Evolutionary conservation across 2,888 invertebrate genomes (phyloP).

Genomic region (Griposia aprilina): DNA sequence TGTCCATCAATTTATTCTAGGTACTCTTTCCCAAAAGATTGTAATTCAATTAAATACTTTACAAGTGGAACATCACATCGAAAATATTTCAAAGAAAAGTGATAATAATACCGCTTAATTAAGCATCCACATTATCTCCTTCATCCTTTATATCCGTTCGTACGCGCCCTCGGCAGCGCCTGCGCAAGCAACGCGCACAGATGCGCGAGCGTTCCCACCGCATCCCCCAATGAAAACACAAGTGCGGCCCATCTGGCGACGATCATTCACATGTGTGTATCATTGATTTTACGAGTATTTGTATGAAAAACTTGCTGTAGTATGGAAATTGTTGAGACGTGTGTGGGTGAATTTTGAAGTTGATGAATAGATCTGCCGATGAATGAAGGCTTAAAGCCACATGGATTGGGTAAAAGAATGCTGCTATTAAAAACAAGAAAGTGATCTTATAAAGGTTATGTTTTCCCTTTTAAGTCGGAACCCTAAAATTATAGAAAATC

Average conservation of each 20-base stretch:
- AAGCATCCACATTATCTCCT: conserved; percentile 35
- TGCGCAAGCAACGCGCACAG: conserved; percentile 51
- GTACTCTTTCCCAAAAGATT: neutral
- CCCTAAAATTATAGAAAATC: neutral
- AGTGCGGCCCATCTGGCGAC: conserved; percentile 85
- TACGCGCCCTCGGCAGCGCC: conserved; percentile 52
- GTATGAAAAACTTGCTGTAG: conserved; percentile 47
- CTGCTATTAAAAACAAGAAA: neutral
- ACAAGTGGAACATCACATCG: neutral
- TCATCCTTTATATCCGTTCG: conserved; percentile 61
- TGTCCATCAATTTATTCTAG: no score
- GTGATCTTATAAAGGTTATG: neutral
- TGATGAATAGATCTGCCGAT: conserved; percentile 5
- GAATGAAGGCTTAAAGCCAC: conserved; percentile 1
- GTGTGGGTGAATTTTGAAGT: conserved; percentile 10
- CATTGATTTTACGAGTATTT: conserved; percentile 66
- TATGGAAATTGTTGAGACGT: conserved; percentile 21
- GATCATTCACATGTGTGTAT: conserved; percentile 77
- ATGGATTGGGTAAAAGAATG: neutral
- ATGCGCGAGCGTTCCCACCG: conserved; percentile 79
- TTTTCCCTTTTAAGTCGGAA: neutral
- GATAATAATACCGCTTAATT: conserved; percentile 48
- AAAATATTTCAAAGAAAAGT: conserved; percentile 3
- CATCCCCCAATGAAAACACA: conserved; percentile 79
- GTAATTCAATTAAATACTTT: neutral